Evolutionary conservation across 2,888 invertebrate genomes (phyloP).

Genomic region (Scaptomyza flava): DNA sequence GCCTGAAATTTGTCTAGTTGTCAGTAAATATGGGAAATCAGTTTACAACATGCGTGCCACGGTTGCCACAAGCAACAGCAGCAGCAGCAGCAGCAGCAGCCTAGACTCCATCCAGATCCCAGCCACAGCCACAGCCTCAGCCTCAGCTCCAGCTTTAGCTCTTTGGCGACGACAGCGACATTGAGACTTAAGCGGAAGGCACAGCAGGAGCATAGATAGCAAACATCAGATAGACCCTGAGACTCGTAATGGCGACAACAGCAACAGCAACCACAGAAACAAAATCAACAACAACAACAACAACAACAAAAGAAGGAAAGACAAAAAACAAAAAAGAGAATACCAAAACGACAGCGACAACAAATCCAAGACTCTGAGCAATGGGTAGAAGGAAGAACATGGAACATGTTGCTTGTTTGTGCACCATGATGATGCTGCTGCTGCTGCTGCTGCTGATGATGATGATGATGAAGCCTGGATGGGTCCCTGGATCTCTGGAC

Average conservation of each 20-base stretch:
- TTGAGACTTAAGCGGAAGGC: slow-evolving; percentile 80
- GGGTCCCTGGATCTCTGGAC: slow-evolving; percentile 4
- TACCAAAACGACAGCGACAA: slow-evolving; percentile 34
- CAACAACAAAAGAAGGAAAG: slow-evolving; percentile 36
- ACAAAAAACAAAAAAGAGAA: neutral
- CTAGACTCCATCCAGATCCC: slow-evolving; percentile 4
- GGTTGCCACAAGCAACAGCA: slow-evolving; percentile 35
- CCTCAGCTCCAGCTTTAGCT: slow-evolving; percentile 5
- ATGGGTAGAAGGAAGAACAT: slow-evolving; percentile 40
- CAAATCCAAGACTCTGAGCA: slow-evolving; percentile 24
- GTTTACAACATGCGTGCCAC: slow-evolving; percentile 80
- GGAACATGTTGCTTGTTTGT: slow-evolving; percentile 40
- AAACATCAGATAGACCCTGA: slow-evolving; percentile 79
- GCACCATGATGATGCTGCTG: slow-evolving; percentile 6
- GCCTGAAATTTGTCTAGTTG: slow-evolving; percentile 84
- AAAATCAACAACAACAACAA: slow-evolving; percentile 65
- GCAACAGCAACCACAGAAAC: slow-evolving; percentile 57
- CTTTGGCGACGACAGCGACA: slow-evolving; percentile 61
- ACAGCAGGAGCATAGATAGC: slow-evolving; percentile 83
- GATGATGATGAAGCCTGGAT: slow-evolving; percentile 29
- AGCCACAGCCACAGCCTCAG: slow-evolving; percentile 28
- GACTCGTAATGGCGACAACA: slow-evolving; percentile 77
- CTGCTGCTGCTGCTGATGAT: slow-evolving; percentile 11
- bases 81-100: slow-evolving; percentile 10
- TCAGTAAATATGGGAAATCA: slow-evolving; percentile 85